phyloP scores from a whole-genome alignment of 2,888 invertebrate genomes.

The Miltochrista miniata region DNA sequence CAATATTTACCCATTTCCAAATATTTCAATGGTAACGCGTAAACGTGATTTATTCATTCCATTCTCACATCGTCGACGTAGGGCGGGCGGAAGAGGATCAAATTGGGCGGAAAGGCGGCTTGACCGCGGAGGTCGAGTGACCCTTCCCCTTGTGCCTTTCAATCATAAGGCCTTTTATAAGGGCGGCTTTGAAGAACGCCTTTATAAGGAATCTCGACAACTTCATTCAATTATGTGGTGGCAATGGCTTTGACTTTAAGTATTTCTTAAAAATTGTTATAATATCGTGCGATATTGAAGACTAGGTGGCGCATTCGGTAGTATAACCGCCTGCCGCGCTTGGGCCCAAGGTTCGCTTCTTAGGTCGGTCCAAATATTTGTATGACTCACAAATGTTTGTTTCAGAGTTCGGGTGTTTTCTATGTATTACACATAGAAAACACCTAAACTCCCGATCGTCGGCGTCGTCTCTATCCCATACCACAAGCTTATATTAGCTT shows the following conservation, averaged over 20 bases:
- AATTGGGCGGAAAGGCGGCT: conserved; percentile 74
- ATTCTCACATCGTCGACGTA: conserved; percentile 36
- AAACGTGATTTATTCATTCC: conserved; percentile 38
- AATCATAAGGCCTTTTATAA: conserved; percentile 61
- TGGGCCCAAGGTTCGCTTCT: too few relatives aligned
- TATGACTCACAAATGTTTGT: too few relatives aligned
- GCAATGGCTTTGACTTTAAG: conserved; percentile 12
- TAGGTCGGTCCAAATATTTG: too few relatives aligned
- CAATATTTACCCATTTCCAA: conserved; percentile 22
- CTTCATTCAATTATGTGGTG: conserved; percentile 35
- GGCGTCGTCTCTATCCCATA: too few relatives aligned
- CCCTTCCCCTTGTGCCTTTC: conserved; percentile 66
- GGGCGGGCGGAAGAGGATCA: conserved; percentile 47
- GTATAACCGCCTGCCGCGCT: too few relatives aligned
- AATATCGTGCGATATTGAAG: too few relatives aligned
- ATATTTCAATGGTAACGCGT: conserved; percentile 24
- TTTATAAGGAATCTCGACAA: conserved; percentile 43
- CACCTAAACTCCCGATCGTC: too few relatives aligned
- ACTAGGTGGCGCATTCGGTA: too few relatives aligned
- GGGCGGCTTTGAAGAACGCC: conserved; percentile 47
- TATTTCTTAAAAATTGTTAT: neutral
- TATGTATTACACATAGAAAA: too few relatives aligned
- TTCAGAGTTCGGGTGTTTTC: too few relatives aligned
- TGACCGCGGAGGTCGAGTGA: conserved; percentile 76
- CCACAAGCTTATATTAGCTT: too few relatives aligned